Percentiles rank a stretch among this genome's conserved stretches.
Conservation (phyloP, 2,888 invertebrate species). For the Agelastica alni region DNA sequence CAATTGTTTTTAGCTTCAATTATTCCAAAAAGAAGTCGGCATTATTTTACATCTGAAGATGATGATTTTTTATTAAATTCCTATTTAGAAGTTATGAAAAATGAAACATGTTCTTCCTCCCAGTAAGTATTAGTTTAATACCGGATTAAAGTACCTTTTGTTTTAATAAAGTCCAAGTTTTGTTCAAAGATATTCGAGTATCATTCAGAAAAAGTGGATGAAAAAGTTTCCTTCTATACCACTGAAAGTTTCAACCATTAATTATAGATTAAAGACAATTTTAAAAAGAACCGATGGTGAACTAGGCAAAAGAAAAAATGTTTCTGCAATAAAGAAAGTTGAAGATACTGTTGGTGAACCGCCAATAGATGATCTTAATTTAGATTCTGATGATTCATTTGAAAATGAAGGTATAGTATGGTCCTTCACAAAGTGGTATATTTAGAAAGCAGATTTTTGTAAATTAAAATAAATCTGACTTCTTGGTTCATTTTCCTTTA, state of each 20-base stretch:
- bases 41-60: conserved; percentile 15
- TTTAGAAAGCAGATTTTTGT: too few species aligned
- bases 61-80: conserved; percentile 11
- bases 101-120: neutral
- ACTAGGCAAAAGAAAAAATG: neutral
- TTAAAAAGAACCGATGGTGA: neutral
- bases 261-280: neutral
- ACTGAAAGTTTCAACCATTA: neutral
- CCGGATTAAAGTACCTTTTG: neutral
- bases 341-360: neutral
- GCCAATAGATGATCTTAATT: neutral
- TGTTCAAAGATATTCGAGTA: neutral
- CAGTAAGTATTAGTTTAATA: neutral
- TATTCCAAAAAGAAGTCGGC: neutral
- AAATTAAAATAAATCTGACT: too few species aligned
- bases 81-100: conserved; percentile 3
- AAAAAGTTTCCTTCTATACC: neutral
- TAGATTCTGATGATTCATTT: conserved; percentile 29
- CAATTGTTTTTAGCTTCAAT: neutral
- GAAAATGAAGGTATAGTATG: conserved; percentile 23
- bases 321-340: neutral
- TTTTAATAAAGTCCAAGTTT: neutral
- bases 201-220: neutral
- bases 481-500: neutral
- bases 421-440: too few species aligned